Evolutionary conservation across 2,797 vertebrate species (phyloP).

Genomic region (Helarctos malayanus): DNA sequence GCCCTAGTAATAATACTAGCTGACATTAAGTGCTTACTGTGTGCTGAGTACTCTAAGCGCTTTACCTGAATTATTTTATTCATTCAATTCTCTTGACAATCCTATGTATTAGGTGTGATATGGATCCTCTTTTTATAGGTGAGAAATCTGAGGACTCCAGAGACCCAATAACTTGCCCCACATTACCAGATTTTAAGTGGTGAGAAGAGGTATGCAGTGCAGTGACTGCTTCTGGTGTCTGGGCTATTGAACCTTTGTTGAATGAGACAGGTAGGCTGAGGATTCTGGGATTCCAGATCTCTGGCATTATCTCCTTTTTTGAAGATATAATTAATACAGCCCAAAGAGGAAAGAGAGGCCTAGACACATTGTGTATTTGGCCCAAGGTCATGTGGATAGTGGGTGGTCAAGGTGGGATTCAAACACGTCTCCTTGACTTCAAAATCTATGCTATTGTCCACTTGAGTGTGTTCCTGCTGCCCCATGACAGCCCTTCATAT

Average conservation of each 20-base stretch:
- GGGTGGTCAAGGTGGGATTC: not conserved
- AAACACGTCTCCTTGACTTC: not conserved
- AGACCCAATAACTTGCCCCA: not conserved
- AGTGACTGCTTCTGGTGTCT: not conserved
- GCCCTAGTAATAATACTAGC: not conserved
- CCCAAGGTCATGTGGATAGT: not conserved
- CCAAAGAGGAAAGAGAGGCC: not conserved
- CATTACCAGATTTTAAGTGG: not conserved
- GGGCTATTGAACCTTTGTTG: not conserved
- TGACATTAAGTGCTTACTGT: not conserved
- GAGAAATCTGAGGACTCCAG: not conserved
- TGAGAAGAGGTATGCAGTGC: not conserved
- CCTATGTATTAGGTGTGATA: not conserved
- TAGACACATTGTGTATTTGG: not conserved
- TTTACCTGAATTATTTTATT: conserved; percentile 11
- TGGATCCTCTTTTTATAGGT: not conserved
- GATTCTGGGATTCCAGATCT: not conserved
- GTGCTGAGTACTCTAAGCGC: not conserved
- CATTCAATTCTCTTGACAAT: not conserved
- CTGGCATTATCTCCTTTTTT: not conserved
- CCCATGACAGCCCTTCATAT: not conserved
- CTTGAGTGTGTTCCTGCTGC: not conserved
- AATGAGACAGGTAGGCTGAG: not conserved
- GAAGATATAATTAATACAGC: not conserved
- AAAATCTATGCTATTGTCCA: not conserved